Evolutionary conservation across 1,140 invertebrate species (phyloP), one percentile per base, ranked within the genome.

Genomic region (Acromyrmex echinatior): DNA sequence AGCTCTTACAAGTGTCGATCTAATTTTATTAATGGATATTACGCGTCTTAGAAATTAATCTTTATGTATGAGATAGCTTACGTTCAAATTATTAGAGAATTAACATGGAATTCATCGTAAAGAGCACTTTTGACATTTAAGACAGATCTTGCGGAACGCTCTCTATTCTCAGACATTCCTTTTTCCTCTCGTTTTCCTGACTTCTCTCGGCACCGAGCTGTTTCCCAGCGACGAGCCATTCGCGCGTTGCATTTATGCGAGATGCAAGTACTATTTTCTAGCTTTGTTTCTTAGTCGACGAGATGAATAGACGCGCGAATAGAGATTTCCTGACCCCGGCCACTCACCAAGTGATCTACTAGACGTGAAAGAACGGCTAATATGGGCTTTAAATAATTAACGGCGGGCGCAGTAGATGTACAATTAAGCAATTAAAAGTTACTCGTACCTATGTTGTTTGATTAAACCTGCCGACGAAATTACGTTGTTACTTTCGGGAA

Each of bases 341-440:
- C 73, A 25, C 28, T 79, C 78, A 71, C 49, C 63, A 39, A 49
- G 78, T 56, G 65, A 81, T 70, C 25, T 51, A 66, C 77, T 58
- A 71, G 65, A 81, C 14, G 21, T 21, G 63, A 81, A 51, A 81
- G 53, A 81, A 81, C 31, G 65, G 45, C 63, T 16, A 51, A 31
- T 28, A 14, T n/a, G 9, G 5, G 31, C 49, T 70, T 65, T 53
- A 81, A 81, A 71, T 81, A 81, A 81, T 81, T 70, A 81, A n/a
- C 74, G 58, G 35, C 74, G 35, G 39, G 58, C 28, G 28, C 77
- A 68, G 18, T 28, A 9, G 45, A 25, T 49, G 45, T 58, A 56
- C 63, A 25, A 70, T 56, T 56, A 71, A 71, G 65, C 49, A 58
- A 81, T 70, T 81, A 58, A 39, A 18, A 45, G 45, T 71, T 28